A percentile compares a stretch with the other conserved stretches of the same genome.
Conservation (phyloP, 2,113 vertebrate species). For the Engystomops pustulosus region DNA sequence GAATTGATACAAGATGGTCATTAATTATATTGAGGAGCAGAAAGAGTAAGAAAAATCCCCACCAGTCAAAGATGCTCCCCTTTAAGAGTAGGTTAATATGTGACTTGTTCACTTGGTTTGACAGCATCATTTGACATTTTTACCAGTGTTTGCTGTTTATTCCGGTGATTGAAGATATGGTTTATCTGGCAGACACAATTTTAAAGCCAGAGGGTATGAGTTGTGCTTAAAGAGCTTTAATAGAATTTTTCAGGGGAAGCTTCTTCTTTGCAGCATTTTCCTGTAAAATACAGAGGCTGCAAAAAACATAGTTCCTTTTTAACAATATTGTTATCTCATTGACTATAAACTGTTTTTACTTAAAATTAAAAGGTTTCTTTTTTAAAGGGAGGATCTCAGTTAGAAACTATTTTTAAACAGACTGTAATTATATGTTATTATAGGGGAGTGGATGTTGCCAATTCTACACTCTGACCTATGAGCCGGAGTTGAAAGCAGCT, state of each 20-base stretch:
- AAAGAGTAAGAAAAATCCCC: conserved; percentile 50
- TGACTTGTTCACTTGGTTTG: conserved; percentile 57
- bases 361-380: neutral
- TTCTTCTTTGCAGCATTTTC: conserved; percentile 16
- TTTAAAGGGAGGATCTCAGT: neutral
- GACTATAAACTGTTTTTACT: neutral
- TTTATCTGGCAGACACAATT: conserved; percentile 60
- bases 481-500: neutral
- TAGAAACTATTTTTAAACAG: too few species aligned
- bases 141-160: conserved; percentile 59
- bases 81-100: conserved; percentile 58
- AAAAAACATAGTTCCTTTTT: neutral
- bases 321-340: neutral
- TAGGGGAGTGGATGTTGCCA: too few species aligned
- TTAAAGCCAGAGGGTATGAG: conserved; percentile 58
- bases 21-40: conserved; percentile 46
- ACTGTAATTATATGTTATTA: too few species aligned
- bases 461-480: neutral
- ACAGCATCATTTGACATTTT: conserved; percentile 60
- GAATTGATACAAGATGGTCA: conserved; percentile 34
- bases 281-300: neutral
- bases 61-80: conserved; percentile 47
- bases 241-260: conserved; percentile 36
- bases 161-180: conserved; percentile 57
- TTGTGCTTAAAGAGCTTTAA: conserved; percentile 54